phyloP scores from a whole-genome alignment of 2,888 invertebrate genomes.

The Drosophila quinaria region DNA sequence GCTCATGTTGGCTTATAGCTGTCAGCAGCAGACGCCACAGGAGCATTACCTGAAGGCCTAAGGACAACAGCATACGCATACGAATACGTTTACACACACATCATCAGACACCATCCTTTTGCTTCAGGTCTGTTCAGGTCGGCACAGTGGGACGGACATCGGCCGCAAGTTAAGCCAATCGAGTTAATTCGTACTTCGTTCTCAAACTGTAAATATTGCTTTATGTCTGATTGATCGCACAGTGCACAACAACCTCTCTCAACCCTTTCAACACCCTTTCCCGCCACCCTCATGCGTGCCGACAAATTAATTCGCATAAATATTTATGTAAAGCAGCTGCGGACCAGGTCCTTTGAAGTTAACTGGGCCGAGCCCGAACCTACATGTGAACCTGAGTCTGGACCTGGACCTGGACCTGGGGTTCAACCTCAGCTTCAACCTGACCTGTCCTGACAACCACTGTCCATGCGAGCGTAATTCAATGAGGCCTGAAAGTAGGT shows the following conservation, averaged over 20 bases:
- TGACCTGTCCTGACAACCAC: constrained; percentile 5
- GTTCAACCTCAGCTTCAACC: not conserved
- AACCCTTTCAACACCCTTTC: not conserved
- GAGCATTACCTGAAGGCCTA: constrained; percentile 27
- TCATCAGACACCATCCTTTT: not conserved
- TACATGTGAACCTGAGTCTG: not conserved
- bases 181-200: constrained; percentile 58
- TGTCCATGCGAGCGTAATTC: constrained; percentile 30
- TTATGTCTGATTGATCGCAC: constrained; percentile 67
- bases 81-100: not conserved
- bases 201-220: constrained; percentile 73
- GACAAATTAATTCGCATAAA: constrained; percentile 75
- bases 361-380: constrained; percentile 10
- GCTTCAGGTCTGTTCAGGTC: not conserved
- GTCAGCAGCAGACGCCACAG: constrained; percentile 56
- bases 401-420: not conserved
- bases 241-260: not conserved
- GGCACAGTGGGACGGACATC: constrained; percentile 33
- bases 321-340: constrained; percentile 64
- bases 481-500: constrained; percentile 53
- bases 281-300: constrained; percentile 41
- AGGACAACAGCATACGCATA: constrained; percentile 19
- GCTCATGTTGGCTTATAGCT: constrained; percentile 42
- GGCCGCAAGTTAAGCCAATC: constrained; percentile 32
- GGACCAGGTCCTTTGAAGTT: constrained; percentile 34